Conservation (phyloP, 2,888 invertebrate species). For the Tineola bisselliella region DNA sequence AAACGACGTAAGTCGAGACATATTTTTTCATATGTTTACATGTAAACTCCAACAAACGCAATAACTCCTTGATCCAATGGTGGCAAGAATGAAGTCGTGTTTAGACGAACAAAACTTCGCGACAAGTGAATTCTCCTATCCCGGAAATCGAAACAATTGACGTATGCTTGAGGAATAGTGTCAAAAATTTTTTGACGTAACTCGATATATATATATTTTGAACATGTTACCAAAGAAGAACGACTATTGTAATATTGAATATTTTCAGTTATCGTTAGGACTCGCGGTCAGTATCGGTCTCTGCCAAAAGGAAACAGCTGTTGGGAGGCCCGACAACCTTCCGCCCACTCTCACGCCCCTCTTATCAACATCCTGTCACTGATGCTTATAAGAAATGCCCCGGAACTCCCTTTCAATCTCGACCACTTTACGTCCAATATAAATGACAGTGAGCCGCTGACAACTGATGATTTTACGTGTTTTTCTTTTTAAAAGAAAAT, state of each 20-base stretch:
- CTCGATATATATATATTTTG: no score
- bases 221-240: background rate
- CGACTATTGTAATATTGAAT: background rate
- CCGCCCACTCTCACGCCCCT: conserved; percentile 14
- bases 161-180: no score
- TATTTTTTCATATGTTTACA: no score
- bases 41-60: no score
- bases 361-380: conserved; percentile 17
- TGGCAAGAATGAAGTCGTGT: no score
- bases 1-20: no score
- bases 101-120: no score
- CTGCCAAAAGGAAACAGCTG: conserved; percentile 42
- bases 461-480: conserved; percentile 4
- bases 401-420: conserved; percentile 34
- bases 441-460: conserved; percentile 15
- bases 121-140: no score
- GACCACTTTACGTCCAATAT: conserved; percentile 18
- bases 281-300: conserved; percentile 44
- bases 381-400: conserved; percentile 22
- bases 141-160: no score
- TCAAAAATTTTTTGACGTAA: no score
- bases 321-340: conserved; percentile 31
- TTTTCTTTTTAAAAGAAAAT: conserved; percentile 7
- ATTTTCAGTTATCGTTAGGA: background rate
- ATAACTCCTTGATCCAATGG: no score